Base-by-base conservation (phyloP, 1,140 invertebrate species). In the Drosophila guanche region DNA sequence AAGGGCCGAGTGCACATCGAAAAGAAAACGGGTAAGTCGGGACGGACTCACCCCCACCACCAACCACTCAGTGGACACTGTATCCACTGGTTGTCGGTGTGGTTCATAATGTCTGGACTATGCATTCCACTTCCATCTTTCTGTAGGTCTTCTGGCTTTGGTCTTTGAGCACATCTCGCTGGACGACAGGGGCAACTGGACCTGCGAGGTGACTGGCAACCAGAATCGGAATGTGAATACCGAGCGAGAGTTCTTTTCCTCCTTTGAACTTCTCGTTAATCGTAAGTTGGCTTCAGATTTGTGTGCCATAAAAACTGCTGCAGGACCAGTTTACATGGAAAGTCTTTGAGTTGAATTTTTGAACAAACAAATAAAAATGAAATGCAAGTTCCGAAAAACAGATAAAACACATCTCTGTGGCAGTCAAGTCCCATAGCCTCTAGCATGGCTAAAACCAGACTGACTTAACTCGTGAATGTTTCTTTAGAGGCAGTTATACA, bases 241-340 rank as follows among this genome's bases (percentile, higher is more conserved):
- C 10, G 61, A 67, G 29, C 65, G 77, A 22, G 80, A 81, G 50
- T 63, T 76, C 41, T 70, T 61, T 56, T 86, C 79, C 58, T 91
- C 88, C 59, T 91, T 92, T 79, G 91, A 91, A 68, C 86, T 92
- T 33, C 89, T 91, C 65, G 90, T 92, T 55, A 90, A 91, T 83
- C 91, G 92, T 92, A 91, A 86, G 91, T 91, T 55, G 59, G 72
- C 48, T 59, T 54, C 37, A 52, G 20, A 47, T 41, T 33, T 48
- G 22, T 14, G 29, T 40, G 43, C 48, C 20, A 55, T 65, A 57
- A 71, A 60, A 40, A n/a, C 29, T 23, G 48, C 43, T 29, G 60
- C 42, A 37, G 62, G 33, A 68, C 47, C 58, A 73, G 69, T 65
- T 74, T 74, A 66, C 53, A 58, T 73, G 46, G 33, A 42, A 23